Conservation (phyloP, 2,888 invertebrate genomes). For the Drosophila barbarae region DNA sequence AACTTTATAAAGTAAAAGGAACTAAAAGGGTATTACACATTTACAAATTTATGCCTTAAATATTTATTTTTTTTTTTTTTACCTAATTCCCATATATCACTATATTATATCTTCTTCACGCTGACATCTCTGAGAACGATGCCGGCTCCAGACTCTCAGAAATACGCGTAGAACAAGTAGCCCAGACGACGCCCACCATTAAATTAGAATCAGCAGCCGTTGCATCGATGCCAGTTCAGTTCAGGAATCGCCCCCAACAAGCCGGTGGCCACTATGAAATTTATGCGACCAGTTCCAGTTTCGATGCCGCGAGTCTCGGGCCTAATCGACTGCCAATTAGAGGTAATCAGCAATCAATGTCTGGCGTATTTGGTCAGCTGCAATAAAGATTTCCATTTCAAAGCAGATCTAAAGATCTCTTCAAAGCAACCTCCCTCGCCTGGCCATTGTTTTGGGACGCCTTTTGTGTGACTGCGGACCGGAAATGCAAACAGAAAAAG, state of each 20-base stretch:
- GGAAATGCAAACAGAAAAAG: constrained; percentile 52
- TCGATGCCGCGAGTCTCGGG: constrained; percentile 7
- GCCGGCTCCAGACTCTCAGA: constrained; percentile 1
- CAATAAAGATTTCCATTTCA: constrained; percentile 24
- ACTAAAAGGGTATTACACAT: no score
- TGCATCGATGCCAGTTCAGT: not conserved
- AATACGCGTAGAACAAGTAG: constrained; percentile 38
- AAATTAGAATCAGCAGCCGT: constrained; percentile 2
- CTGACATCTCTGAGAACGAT: not conserved
- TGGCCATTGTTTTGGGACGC: not conserved
- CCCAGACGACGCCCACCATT: constrained; percentile 31
- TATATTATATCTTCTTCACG: not conserved
- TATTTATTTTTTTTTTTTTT: not conserved
- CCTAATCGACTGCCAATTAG: constrained; percentile 49
- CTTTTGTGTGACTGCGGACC: constrained; percentile 40
- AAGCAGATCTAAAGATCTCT: not conserved
- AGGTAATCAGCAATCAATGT: constrained; percentile 42
- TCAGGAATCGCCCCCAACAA: constrained; percentile 34
- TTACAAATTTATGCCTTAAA: no score
- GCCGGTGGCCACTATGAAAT: constrained; percentile 11
- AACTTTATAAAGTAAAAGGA: no score
- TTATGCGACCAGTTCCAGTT: constrained; percentile 36
- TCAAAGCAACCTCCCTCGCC: constrained; percentile 30
- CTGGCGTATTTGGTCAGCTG: constrained; percentile 40
- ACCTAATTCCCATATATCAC: not conserved